Conservation (phyloP, 2,797 vertebrate species). For the Morelia viridis region DNA sequence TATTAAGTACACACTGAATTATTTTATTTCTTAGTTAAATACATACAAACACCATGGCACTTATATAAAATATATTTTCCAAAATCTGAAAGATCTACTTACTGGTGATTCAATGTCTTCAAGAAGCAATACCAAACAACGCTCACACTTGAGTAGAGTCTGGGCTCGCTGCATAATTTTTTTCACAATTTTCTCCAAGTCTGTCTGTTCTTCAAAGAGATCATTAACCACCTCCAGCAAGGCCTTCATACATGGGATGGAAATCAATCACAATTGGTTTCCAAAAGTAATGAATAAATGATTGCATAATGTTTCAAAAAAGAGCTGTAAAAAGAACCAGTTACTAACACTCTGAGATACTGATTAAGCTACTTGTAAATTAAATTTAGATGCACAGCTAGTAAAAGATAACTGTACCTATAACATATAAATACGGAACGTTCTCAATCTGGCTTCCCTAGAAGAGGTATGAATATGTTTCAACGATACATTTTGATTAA, state of each 20-base stretch:
- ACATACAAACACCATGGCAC: not conserved
- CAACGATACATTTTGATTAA: not conserved
- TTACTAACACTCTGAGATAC: not conserved
- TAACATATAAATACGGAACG: not conserved
- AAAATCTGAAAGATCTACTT: slow-evolving; percentile 57
- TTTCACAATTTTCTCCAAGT: slow-evolving; percentile 98
- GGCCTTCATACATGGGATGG: slow-evolving; percentile 76
- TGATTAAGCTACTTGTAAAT: not conserved
- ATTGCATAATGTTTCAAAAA: not conserved
- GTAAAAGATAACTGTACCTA: not conserved
- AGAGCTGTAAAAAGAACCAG: not conserved
- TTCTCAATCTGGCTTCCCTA: not conserved
- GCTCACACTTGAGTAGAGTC: slow-evolving; percentile 94
- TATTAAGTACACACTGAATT: not conserved
- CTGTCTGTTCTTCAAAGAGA: slow-evolving; percentile 98
- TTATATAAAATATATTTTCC: not conserved
- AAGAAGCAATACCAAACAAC: slow-evolving; percentile 94
- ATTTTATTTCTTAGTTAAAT: not conserved
- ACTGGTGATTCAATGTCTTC: slow-evolving; percentile 98
- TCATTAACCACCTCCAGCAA: slow-evolving; percentile 98
- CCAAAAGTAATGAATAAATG: slow-evolving; percentile 50
- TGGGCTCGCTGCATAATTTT: slow-evolving; percentile 99
- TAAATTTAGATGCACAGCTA: not conserved
- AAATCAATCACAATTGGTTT: slow-evolving; percentile 23
- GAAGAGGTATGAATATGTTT: slow-evolving; percentile 9